Conservation (phyloP, 2,113 vertebrate species). For the Ceyx margarethae region DNA sequence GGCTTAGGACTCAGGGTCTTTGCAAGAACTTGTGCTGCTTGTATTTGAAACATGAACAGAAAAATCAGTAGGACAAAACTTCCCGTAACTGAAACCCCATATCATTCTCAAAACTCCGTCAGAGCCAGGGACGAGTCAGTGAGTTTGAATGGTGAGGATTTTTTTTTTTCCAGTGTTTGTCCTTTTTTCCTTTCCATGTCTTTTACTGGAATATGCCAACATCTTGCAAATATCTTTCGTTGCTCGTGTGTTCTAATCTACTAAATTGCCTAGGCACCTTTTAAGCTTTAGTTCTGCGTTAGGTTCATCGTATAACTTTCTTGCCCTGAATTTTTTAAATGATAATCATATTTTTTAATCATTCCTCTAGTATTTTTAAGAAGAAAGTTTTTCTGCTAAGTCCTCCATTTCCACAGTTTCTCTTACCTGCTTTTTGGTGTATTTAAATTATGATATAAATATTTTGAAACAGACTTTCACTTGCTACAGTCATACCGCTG, state of each 20-base stretch:
- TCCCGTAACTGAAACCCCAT: neutral
- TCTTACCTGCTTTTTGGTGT: neutral
- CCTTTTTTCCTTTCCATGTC: neutral
- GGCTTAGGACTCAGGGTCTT: neutral
- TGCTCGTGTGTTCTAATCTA: neutral
- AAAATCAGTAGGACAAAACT: slow-evolving; percentile 2
- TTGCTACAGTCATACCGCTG: neutral
- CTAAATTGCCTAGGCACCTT: neutral
- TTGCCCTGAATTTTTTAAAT: neutral
- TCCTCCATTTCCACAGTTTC: neutral
- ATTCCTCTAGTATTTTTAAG: neutral
- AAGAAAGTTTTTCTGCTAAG: neutral
- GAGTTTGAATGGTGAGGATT: neutral
- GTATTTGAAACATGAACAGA: slow-evolving; percentile 22
- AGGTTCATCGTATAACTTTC: neutral
- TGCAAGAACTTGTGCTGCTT: slow-evolving; percentile 29
- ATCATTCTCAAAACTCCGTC: neutral
- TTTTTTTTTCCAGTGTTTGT: neutral
- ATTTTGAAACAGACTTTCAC: neutral
- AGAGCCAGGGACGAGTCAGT: neutral
- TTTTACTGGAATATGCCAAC: neutral
- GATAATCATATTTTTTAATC: neutral
- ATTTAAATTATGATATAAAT: neutral
- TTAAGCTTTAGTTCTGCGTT: neutral
- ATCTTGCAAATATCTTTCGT: neutral